phyloP scores from a whole-genome alignment of 2,888 invertebrate genomes.

The Argyresthia albistria region DNA sequence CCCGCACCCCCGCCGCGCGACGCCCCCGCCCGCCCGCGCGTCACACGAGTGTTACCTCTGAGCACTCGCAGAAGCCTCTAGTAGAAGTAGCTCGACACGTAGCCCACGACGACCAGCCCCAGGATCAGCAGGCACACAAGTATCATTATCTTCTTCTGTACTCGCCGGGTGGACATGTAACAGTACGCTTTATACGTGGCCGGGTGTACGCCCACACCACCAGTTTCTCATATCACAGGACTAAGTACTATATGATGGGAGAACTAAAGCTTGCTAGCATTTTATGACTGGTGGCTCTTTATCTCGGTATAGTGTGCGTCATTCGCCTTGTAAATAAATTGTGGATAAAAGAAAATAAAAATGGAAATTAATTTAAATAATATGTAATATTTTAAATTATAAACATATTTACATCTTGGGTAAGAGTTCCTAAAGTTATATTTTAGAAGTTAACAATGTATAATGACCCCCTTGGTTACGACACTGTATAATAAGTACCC shows the following conservation, averaged over 20 bases:
- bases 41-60: constrained; percentile 41
- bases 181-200: constrained; percentile 56
- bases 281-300: neutral
- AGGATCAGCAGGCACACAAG: constrained; percentile 90
- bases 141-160: constrained; percentile 94
- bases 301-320: constrained; percentile 37
- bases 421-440: constrained; percentile 17
- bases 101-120: constrained; percentile 84
- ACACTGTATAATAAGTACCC: neutral
- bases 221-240: neutral
- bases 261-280: too few species aligned
- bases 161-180: constrained; percentile 58
- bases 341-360: constrained; percentile 35
- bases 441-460: too few species aligned
- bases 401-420: constrained; percentile 66
- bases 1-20: constrained; percentile 7
- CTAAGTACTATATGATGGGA: neutral
- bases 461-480: neutral
- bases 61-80: constrained; percentile 44
- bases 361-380: constrained; percentile 63
- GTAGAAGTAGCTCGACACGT: constrained; percentile 75
- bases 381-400: constrained; percentile 56
- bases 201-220: constrained; percentile 7
- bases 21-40: constrained; percentile 11
- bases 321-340: constrained; percentile 40